These are phyloP conservation scores for Musca vetustissima DNA, from an alignment of 1,140 invertebrate genomes.

Conservation along the genomic window DNA sequence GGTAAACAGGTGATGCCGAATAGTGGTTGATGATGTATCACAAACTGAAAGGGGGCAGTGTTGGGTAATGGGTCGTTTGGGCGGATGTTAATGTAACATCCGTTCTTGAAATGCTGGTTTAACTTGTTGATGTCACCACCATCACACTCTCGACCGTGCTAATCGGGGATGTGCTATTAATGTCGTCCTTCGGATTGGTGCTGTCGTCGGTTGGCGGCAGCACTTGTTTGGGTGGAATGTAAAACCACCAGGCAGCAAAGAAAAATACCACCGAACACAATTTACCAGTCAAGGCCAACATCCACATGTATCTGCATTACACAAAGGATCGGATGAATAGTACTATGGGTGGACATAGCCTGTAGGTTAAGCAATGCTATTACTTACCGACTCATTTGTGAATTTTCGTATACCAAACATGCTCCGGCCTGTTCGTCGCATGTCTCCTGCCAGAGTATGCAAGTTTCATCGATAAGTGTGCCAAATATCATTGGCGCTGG, in stretches of 20 bases:
- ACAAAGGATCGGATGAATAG: constrained; percentile 5
- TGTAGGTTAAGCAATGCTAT: no score
- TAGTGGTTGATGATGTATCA: background rate
- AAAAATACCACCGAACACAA: constrained; percentile 67
- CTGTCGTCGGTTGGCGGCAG: background rate
- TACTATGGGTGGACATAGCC: no score
- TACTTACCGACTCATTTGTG: constrained; percentile 67
- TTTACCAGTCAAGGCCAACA: constrained; percentile 66
- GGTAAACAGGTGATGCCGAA: background rate
- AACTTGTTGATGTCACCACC: constrained; percentile 2
- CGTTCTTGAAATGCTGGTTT: background rate
- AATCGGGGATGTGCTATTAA: background rate
- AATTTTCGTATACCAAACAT: constrained; percentile 72
- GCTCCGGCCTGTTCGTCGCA: constrained; percentile 63
- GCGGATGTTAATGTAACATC: background rate
- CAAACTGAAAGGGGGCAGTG: background rate
- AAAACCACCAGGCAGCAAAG: constrained; percentile 70
- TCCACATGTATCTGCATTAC: constrained; percentile 66
- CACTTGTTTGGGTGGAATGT: constrained; percentile 60
- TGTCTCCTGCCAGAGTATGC: constrained; percentile 73
- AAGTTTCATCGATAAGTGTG: constrained; percentile 79
- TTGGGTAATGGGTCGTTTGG: no score
- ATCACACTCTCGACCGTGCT: constrained; percentile 4
- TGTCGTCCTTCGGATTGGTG: background rate
- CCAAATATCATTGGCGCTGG: constrained; percentile 85